A percentile compares a stretch with the other conserved stretches of the same genome.
Evolutionary conservation across 1,140 invertebrate species (phyloP).

Genomic region (Bombus polaris): DNA sequence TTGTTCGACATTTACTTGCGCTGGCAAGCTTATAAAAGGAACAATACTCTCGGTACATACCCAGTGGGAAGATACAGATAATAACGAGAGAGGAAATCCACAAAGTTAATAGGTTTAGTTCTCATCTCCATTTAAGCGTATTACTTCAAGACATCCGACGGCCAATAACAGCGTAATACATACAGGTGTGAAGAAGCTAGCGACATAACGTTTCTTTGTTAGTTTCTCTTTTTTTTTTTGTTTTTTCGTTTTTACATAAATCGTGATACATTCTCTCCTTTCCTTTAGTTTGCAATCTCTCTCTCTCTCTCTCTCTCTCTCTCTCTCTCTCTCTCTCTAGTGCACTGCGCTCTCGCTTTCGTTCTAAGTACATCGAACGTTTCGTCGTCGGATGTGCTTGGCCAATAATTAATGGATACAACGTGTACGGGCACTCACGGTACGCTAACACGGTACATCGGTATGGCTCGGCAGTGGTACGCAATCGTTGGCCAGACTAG

Average conservation of each 20-base stretch:
- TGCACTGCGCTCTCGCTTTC: background rate
- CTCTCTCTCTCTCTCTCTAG: conserved; percentile 2
- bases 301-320: conserved; percentile 1
- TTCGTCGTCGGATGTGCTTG: conserved; percentile 53
- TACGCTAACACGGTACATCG: conserved; percentile 48
- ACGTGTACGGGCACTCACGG: conserved; percentile 50
- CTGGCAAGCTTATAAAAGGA: conserved; percentile 63
- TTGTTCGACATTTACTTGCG: conserved; percentile 51
- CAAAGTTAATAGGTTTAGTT: conserved; percentile 43
- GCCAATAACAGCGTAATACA: conserved; percentile 22
- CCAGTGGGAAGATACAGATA: conserved; percentile 56
- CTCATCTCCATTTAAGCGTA: conserved; percentile 60
- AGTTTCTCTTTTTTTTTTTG: background rate
- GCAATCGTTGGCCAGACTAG: conserved; percentile 54
- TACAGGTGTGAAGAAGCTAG: conserved; percentile 24
- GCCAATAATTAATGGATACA: conserved; percentile 44
- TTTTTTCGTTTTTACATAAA: conserved; percentile 9
- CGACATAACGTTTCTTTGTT: background rate
- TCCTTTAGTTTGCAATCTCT: background rate
- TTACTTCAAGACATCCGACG: conserved; percentile 57
- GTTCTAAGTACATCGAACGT: conserved; percentile 60
- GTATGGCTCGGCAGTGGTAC: conserved; percentile 42
- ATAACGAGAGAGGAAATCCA: conserved; percentile 42
- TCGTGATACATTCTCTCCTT: conserved; percentile 1
- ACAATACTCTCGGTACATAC: conserved; percentile 53